Evolutionary conservation across 2,797 vertebrate genomes (phyloP), one percentile per base, ranked within the genome.

Genomic region (Scolopax rusticola): DNA sequence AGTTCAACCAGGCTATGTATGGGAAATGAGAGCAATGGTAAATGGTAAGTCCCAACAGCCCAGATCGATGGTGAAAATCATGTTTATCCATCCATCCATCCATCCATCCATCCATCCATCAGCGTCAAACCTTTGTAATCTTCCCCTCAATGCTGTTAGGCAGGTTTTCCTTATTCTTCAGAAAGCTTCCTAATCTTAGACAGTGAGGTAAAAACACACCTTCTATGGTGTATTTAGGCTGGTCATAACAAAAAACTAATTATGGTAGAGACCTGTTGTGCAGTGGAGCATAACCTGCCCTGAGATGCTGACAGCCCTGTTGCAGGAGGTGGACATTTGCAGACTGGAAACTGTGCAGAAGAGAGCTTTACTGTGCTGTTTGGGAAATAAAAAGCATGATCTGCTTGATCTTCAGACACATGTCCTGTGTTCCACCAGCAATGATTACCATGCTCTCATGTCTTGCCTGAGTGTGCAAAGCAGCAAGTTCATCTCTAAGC

Each of bases 91-190:
- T 41, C 41, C 41, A 41, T 41, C 41, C 41, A 41, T 41, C 41
- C 41, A 43, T 43, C 41, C 41, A 43, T 43, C 41, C 41, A 43
- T 43, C 41, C 41, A 43, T 43, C 41, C 41, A 41, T 41, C 28
- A 6, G 1, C 4, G 2, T 50, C 65, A 64, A 40, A 33, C 3
- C 32, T 20, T 41, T 17, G 28, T 8, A 40, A 5, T 17, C 23
- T 28, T 15, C 32, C 17, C 8, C 41, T 71, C 15, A 8, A 5
- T 56, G 11, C 28, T 48, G 25, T 5, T 16, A 40, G 21, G 7
- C 5, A 5, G 1, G 0, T 9, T 33, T 43, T 8, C 27, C 21
- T 24, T 36, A 4, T 18, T 65, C 27, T 60, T 60, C 67, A 53
- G 82, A 68, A 75, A 48, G 0, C 9, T 70, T 81, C 47, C 12